Evolutionary conservation across 2,113 vertebrate species (phyloP), one percentile per base, ranked within the genome.

Genomic region (Odocoileus hemionus): DNA sequence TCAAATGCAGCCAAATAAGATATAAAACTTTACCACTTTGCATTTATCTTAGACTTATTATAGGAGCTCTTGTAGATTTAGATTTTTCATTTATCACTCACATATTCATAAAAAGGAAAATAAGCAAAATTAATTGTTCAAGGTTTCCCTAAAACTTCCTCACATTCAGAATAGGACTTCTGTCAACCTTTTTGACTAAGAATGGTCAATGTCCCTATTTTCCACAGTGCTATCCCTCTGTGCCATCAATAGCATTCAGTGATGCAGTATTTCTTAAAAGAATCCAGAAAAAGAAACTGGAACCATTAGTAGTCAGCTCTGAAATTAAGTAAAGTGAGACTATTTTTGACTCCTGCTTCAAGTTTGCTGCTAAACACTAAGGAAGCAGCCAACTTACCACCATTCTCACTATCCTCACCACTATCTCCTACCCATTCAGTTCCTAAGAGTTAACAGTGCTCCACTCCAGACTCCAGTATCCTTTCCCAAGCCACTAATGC

Each of bases 101-200:
- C 21, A 83, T 26, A 94, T 47, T 61, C 83, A 93, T 55, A 83
- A 70, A 97, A 92, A 89, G 28, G 10, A 25, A 95, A 97, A 88
- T 82, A 67, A 96, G 45, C 33, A 97, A 97, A 94, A 95, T 87
- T 58, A 74, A 88, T 76, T 94, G 43, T 52, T 88, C 52, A 79
- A 89, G 54, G 25, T 87, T 84, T 97, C 50, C 91, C 93, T 96
- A 88, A 94, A 85, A 89, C 54, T 55, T 50, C 61, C 94, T 95
- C 57, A 55, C 39, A 87, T 87, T 94, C 64, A 90, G 6, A 97
- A 86, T 45, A 61, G n/a, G 47, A 80, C 21, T 86, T 83, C 14
- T 47, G 30, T 82, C 28, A 4, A 80, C 26, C 52, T 92, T 95
- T 82, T 30, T 83, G 10, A 78, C 33, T 55, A 43, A 89, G 21